Evolutionary conservation across 1,140 invertebrate species (phyloP).

Genomic region (Amyelois transitella): DNA sequence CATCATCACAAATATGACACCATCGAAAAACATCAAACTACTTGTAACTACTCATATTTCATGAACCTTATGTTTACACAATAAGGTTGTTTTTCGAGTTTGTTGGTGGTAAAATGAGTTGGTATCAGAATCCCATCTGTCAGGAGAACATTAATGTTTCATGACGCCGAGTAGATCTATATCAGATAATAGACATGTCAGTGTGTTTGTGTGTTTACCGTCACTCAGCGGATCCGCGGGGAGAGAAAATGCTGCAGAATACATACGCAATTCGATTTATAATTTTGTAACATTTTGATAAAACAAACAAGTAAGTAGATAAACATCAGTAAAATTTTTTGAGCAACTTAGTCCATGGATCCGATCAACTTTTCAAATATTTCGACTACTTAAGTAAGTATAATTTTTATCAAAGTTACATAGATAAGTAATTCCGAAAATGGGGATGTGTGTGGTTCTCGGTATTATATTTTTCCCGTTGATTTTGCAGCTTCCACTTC

Average conservation of each 20-base stretch:
- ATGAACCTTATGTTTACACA: slow-evolving; percentile 8
- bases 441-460: no score
- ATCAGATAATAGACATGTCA: slow-evolving; percentile 68
- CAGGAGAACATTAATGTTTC: slow-evolving; percentile 70
- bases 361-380: no score
- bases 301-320: no score
- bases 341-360: not conserved
- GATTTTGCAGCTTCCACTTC: no score
- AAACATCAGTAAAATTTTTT: not conserved
- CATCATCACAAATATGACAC: slow-evolving; percentile 46
- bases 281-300: not conserved
- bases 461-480: no score
- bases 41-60: slow-evolving; percentile 6
- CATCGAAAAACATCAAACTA: slow-evolving; percentile 21
- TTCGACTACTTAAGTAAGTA: no score
- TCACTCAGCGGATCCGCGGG: slow-evolving; percentile 42
- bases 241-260: slow-evolving; percentile 1
- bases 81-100: slow-evolving; percentile 26
- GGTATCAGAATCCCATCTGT: slow-evolving; percentile 65
- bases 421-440: no score
- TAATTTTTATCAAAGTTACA: no score
- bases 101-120: slow-evolving; percentile 37
- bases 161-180: slow-evolving; percentile 63
- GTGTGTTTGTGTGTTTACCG: slow-evolving; percentile 49
- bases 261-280: not conserved